Percentiles rank a stretch among this genome's conserved stretches.
Conservation (phyloP, 1,140 invertebrate species). For the Agrypnia vestita region DNA sequence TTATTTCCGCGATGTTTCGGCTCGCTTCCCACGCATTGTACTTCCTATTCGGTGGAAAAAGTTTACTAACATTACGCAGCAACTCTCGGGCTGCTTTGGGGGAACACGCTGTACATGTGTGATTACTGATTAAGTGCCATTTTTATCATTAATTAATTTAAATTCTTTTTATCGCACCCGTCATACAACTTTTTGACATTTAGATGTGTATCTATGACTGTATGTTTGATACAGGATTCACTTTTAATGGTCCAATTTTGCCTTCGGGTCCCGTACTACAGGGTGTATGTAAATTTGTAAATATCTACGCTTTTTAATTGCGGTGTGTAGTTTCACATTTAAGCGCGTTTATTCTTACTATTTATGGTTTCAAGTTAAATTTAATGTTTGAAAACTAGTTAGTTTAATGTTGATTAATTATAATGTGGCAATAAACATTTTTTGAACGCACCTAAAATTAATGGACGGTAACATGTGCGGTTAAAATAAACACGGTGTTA, state of each 20-base stretch:
- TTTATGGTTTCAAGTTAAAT: constrained; percentile 12
- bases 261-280: no score
- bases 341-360: background rate
- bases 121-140: no score
- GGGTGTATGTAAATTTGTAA: no score
- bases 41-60: no score
- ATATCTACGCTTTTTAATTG: no score
- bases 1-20: background rate
- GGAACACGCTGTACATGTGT: no score
- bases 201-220: background rate
- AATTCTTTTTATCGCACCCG: background rate
- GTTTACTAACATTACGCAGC: no score
- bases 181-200: background rate
- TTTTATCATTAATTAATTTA: background rate
- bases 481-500: background rate
- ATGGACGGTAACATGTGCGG: constrained; percentile 4
- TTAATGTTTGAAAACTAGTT: background rate
- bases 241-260: no score
- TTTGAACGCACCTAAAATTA: constrained; percentile 21
- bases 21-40: background rate
- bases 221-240: no score
- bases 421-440: constrained; percentile 13
- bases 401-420: constrained; percentile 15
- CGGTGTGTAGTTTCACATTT: background rate
- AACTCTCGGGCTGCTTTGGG: no score